Evolutionary conservation across 2,113 vertebrate genomes (phyloP).

Genomic region (Oplegnathus fasciatus): DNA sequence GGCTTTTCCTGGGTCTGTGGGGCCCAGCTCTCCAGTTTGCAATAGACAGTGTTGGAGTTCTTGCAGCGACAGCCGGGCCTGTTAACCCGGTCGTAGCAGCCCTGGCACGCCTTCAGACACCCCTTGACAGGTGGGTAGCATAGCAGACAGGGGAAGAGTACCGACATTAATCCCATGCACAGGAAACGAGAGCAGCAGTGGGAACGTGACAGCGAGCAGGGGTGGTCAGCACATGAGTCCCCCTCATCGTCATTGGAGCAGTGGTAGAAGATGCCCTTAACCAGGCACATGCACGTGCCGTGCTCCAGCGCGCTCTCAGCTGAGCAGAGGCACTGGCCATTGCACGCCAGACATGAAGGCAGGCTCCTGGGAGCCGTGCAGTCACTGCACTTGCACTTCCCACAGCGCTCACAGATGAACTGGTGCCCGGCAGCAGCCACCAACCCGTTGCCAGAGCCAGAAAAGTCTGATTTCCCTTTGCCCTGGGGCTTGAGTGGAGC

Average conservation of each 20-base stretch:
- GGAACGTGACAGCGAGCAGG: conserved; percentile 95
- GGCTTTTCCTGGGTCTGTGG: conserved; percentile 90
- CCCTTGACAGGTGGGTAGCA: conserved; percentile 96
- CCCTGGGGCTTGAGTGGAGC: conserved; percentile 90
- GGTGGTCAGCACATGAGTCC: conserved; percentile 95
- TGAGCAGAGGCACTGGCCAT: conserved; percentile 94
- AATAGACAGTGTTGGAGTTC: conserved; percentile 99
- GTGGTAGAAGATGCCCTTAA: conserved; percentile 98
- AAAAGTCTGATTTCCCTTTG: conserved; percentile 86
- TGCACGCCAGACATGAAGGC: conserved; percentile 93
- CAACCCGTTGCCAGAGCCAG: conserved; percentile 44
- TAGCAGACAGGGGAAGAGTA: conserved; percentile 94
- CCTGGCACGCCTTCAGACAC: conserved; percentile 91
- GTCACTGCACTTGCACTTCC: conserved; percentile 95
- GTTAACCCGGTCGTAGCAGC: conserved; percentile 92
- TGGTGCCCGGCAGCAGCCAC: conserved; percentile 86
- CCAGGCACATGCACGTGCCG: conserved; percentile 96
- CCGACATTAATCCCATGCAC: conserved; percentile 95
- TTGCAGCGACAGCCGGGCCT: conserved; percentile 97
- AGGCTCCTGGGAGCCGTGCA: conserved; percentile 94
- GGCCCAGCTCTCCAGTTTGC: conserved; percentile 96
- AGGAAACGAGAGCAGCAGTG: conserved; percentile 97
- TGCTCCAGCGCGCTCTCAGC: conserved; percentile 96
- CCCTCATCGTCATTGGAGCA: conserved; percentile 96
- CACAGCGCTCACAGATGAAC: conserved; percentile 96